Base-by-base conservation (phyloP, 2,888 invertebrate species). In the Cantharis nigra region DNA sequence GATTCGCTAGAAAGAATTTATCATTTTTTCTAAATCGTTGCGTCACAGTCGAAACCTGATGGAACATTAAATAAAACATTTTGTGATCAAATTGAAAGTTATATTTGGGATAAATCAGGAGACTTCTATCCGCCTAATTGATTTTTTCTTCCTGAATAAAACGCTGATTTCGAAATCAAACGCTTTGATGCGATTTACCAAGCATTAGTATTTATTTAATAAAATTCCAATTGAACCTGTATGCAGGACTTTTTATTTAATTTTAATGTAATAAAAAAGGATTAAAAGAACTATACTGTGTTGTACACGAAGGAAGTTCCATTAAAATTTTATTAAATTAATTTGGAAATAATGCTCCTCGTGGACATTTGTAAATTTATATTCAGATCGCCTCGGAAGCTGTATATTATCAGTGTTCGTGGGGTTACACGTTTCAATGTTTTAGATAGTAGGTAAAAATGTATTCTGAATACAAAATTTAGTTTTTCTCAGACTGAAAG, bases 381-480 rank as follows among this genome's bases (percentile, higher is more conserved):
- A 77, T 77, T 77, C 77, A 26, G 67, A 20, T 23, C 69, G 23
- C 18, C 70, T 62, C 72, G 64, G 64, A 30, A 26, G 69, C 69
- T 74, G 74, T 77, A 77, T 71, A 77, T 74, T 74, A 74, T 75
- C 74, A 72, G 13, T 65, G 69, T 74, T 49, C 64, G 26, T 70
- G 18, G 70, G 63, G 3, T 3, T 20, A 20, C 20, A 71, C 77
- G 74, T 75, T 77, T 71, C 74, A 64, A 74, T 71, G 71, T 64
- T 69, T 75, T 72, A 78, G 74, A 75, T 75, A 71, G 77, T 72
- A 78, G 72, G 77, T 77, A 70, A 63, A 72, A 70, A 78, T 78
- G 77, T 72, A 72, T 74, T 69, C 69, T 20, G 77, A 78, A 78
- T 78, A 75, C 74, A 26, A 74, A 78, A 78, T 72, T 72, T 72